Base-by-base conservation (phyloP, 2,888 invertebrate genomes). In the Kuschelorhynchus macadamiae region DNA sequence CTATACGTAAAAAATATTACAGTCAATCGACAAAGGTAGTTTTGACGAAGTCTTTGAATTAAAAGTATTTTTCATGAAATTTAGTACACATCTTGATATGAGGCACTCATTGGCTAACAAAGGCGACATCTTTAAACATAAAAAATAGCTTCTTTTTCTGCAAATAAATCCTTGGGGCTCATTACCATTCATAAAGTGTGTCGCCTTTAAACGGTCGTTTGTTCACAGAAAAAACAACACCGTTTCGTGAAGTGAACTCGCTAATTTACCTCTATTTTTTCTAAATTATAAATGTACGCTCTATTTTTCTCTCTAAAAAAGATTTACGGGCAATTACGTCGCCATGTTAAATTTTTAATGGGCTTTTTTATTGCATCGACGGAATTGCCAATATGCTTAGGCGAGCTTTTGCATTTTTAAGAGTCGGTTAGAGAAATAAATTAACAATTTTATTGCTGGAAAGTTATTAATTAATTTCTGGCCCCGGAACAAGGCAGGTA, bases 341-440 rank as follows among this genome's bases (percentile, higher is more conserved):
- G 41, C 60, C 60, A 61, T 61, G 60, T 61, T 61, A 61, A 61
- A 61, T 61, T 61, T 61, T 61, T 61, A 61, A 61, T 61, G 60
- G 60, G 25, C 42, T 41, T 50, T 60, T 61, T 61, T 61, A 61
- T 61, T 61, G 60, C 60, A 61, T 61, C 60, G 49, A 50, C 60
- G 50, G 60, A 50, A 61, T 61, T 61, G 60, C 42, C 60, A 61
- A 61, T 61, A 61, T 61, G 60, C 60, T 61, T 61, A 61, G 50
- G 14, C 49, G 60, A 39, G 60, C 60, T 61, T 61, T 60, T 61
- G 50, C 60, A 61, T 61, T 59, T 59, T 59, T 59, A 59, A 59
- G 47, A 59, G 59, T 59, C 25, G 60, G 41, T 61, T 61, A 61
- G 50, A 61, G 50, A 61, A 61, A 61, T 50, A 61, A 61, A 61